Evolutionary conservation across 2,113 vertebrate genomes (phyloP), one percentile per base, ranked within the genome.

Genomic region (Lophius piscatorius): DNA sequence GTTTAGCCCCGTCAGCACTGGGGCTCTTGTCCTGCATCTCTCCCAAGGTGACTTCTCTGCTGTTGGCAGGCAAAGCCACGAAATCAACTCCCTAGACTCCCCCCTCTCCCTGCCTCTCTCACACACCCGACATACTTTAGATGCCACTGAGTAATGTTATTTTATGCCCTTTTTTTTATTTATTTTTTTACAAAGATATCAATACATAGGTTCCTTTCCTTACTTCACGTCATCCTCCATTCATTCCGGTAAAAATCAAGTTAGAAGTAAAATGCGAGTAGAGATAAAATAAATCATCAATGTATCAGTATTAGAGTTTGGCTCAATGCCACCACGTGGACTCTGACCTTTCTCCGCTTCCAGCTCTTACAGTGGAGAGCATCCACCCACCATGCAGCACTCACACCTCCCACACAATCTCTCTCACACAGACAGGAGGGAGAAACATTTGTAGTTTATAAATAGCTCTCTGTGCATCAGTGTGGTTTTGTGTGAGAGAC

Each of bases 31-130:
- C 75, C 69, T 51, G 64, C 22, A 47, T 83, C 63, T 34, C 34
- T 74, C 71, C 76, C 87, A 89, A 89, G 85, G 83, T 87, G 81
- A 89, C 83, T 84, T 60, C 56, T 65, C 42, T 77, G 70, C 79
- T 86, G 78, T 72, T 82, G 78, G 76, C 74, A 81, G 78, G 76
- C 78, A 77, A 38, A 79, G 69, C 63, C 31, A 31, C 40, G 52
- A 71, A 59, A 70, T 48, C 59, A 38, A 18, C 50, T 74, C 38
- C 45, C 49, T n/a, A 7, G 35, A 57, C 52, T 42, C 39, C 41
- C 55, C 29, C 21, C 34, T 59, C 31, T 41, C 46, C 46, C 58
- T 63, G 45, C 63, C 28, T 52, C 76, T 62, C 71, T 70, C 67
- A 80, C 77, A 66, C 60, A 63, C 35, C 16, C 44, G 26, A 68